A percentile compares a stretch with the other conserved stretches of the same genome.
Evolutionary conservation across 2,888 invertebrate genomes (phyloP).

Genomic region (Carcina quercana): DNA sequence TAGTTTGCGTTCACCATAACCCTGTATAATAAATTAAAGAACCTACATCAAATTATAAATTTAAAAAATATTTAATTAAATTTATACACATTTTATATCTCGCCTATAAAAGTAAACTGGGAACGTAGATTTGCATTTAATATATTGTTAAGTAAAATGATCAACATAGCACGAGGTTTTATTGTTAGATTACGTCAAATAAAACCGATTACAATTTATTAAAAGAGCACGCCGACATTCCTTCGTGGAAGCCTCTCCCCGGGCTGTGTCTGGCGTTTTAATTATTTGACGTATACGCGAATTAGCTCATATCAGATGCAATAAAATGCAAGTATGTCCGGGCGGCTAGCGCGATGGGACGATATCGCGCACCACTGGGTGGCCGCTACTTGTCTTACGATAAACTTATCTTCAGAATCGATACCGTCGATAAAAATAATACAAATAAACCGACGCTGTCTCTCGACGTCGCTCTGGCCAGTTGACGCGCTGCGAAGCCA

Average conservation of each 20-base stretch:
- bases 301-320: constrained; percentile 65
- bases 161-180: constrained; percentile 10
- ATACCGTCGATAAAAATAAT: constrained; percentile 69
- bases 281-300: constrained; percentile 67
- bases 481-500: constrained; percentile 61
- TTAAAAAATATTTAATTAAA: no score
- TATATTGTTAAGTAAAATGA: not conserved
- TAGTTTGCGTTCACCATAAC: no score
- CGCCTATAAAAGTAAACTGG: no score
- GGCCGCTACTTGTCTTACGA: constrained; percentile 74
- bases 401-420: constrained; percentile 71
- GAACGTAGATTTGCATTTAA: no score
- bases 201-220: constrained; percentile 30
- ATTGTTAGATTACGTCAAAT: constrained; percentile 27
- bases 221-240: constrained; percentile 36
- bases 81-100: no score
- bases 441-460: constrained; percentile 38
- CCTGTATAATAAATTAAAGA: no score
- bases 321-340: constrained; percentile 59
- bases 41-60: no score
- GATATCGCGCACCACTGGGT: constrained; percentile 44
- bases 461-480: constrained; percentile 52
- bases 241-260: constrained; percentile 20
- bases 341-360: constrained; percentile 28
- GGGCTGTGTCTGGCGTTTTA: constrained; percentile 37